Evolutionary conservation across 2,797 vertebrate species (phyloP), one percentile per base, ranked within the genome.

Genomic region (Myotis pilosus): DNA sequence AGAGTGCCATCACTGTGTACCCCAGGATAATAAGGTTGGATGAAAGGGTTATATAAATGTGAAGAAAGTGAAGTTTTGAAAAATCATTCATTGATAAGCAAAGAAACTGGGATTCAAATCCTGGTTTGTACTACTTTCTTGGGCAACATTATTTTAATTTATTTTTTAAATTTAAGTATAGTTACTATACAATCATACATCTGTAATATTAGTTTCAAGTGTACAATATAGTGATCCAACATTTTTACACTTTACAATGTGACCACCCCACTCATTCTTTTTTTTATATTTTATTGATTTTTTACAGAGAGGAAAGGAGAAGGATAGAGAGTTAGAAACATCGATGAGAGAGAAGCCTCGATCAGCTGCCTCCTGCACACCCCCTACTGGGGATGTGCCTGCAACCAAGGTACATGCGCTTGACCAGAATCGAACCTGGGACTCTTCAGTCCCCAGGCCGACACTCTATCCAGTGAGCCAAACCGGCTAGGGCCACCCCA

Each of bases 91-190:
- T 36, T 76, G 51, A 89, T 38, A 83, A 75, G n/a, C 38, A 81
- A 87, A 94, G 60, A 86, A n/a, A 33, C 11, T 81, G 53, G n/a
- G 6, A 53, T 91, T 95, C 49, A 91, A 92, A 89, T 41, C 20
- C 20, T 89, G n/a, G 33, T 74, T 74, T 87, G 57, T 87, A 41
- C 38, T 60, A 49, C 57, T 25, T 84, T 25, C 15, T 92, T 51
- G 4, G 44, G 57, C 25, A 95, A 78, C 66, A 12, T 69, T 78
- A 15, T 53, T 53, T n/a, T 51, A 53, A 15, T 78, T 53, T 53
- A 8, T 33, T 78, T 78, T 78, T 36, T 15, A 15, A 23, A 23
- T n/a, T 25, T 53, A 78, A 55, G 75, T 69, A 23, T 78, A 53
- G 49, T 8, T 78, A 51, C 75, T 53, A 78, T 33, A 16, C 20